Base-by-base conservation (phyloP, 2,888 invertebrate genomes). In the Heteropelma amictum region DNA sequence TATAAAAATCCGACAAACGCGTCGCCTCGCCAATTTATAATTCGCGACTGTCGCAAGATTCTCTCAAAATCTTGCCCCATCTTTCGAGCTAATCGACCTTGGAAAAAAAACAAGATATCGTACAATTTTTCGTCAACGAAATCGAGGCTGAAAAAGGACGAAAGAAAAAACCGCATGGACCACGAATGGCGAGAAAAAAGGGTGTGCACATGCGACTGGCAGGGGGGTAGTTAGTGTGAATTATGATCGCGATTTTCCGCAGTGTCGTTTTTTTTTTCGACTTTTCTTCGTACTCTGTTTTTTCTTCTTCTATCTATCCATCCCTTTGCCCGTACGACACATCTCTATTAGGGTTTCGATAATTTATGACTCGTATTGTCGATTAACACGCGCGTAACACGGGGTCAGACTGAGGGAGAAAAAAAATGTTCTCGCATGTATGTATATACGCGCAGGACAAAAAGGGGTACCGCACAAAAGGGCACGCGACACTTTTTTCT, bases 281-380 rank as follows among this genome's bases (percentile, higher is more conserved):
- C 38, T 8, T 38, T 56, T 28, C 72, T 5, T 58, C 58, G 40
- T 47, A 64, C 65, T 56, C 40, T 54, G 28, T 49, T 21, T 1
- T n/a, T 30, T 49, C 8, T 77, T 72, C 74, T 47, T 69, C 56
- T 69, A 67, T 75, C 64, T 75, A 30, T 58, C 12, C 28, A 60
- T 61, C 54, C 63, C 61, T 63, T 74, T 68, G 68, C 54, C 35
- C 45, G 58, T 56, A 35, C 64, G 72, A 77, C 72, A 75, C 83
- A 83, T 84, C 87, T 88, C 88, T 87, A 88, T 88, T 88, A 87
- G 88, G 88, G 86, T 82, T 75, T 80, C 79, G 85, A 86, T 87
- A 89, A 89, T 89, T 88, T 89, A 88, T 88, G 85, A 85, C 84
- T 84, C 74, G 82, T 78, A 87, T 88, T 88, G 89, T 87, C 87